Evolutionary conservation across 2,797 vertebrate genomes (phyloP).

Genomic region (Oreochromis grahami): DNA sequence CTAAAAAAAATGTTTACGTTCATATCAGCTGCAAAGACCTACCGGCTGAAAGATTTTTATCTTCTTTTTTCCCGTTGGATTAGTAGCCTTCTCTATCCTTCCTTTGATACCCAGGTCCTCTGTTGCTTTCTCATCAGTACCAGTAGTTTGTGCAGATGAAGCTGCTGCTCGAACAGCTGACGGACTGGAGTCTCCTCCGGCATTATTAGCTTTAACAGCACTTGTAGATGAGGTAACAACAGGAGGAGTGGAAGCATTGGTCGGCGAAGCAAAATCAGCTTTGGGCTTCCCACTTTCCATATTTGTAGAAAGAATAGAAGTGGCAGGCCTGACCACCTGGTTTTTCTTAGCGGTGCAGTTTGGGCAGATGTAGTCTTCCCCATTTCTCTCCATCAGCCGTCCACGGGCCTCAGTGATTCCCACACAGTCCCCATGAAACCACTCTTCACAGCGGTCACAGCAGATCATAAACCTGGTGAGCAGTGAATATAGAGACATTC

Average conservation of each 20-base stretch:
- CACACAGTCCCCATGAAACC: constrained; percentile 98
- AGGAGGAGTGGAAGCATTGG: not conserved
- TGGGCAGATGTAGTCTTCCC: constrained; percentile 98
- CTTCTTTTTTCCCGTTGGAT: constrained; percentile 97
- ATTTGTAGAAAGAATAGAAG: constrained; percentile 45
- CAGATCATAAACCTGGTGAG: constrained; percentile 98
- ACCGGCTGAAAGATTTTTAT: constrained; percentile 99
- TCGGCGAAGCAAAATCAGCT: not conserved
- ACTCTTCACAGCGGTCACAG: constrained; percentile 98
- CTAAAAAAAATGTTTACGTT: fast-evolving
- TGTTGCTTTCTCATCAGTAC: constrained; percentile 56
- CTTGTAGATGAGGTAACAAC: not conserved
- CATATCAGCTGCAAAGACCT: constrained; percentile 64
- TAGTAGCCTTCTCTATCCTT: constrained; percentile 94
- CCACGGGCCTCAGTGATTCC: constrained; percentile 97
- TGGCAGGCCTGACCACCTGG: constrained; percentile 69
- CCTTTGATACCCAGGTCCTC: constrained; percentile 97
- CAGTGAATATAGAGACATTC: not conserved
- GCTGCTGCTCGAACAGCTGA: not conserved
- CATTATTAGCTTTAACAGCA: not conserved
- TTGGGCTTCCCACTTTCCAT: constrained; percentile 68
- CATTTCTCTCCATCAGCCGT: constrained; percentile 91
- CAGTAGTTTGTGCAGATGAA: not conserved
- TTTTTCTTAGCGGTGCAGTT: constrained; percentile 91
- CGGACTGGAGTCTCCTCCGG: constrained; percentile 8